Percentiles rank a stretch among this genome's conserved stretches.
These are phyloP conservation scores for Molossus alvarezi DNA, from an alignment of 2,797 vertebrate species.

Conservation along the genomic window DNA sequence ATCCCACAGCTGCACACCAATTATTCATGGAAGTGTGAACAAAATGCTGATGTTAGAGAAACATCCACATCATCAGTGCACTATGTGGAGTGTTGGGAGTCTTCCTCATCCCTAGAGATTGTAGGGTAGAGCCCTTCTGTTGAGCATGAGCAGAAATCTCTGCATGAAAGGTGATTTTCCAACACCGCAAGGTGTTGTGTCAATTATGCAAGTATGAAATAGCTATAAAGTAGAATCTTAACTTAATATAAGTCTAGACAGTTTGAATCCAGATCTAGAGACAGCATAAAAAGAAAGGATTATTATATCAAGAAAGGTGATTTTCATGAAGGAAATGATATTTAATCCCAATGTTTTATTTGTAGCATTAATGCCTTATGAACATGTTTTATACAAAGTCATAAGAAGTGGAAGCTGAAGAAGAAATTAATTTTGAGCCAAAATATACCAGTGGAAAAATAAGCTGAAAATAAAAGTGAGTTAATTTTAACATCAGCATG, in stretches of 20 bases:
- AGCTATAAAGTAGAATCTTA: slow-evolving; percentile 58
- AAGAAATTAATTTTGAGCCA: slow-evolving; percentile 29
- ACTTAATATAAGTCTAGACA: slow-evolving; percentile 10
- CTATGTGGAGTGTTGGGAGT: neutral
- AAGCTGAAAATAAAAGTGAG: neutral
- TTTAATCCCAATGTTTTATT: slow-evolving; percentile 43
- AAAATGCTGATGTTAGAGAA: neutral
- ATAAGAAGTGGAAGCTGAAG: neutral
- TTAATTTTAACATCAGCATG: slow-evolving; percentile 44
- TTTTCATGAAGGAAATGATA: slow-evolving; percentile 57
- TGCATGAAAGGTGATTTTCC: slow-evolving; percentile 48
- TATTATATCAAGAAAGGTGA: neutral
- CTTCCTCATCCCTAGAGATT: neutral
- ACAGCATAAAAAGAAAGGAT: slow-evolving; percentile 39
- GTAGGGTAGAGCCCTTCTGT: neutral
- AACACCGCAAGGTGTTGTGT: slow-evolving; percentile 8
- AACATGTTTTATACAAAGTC: slow-evolving; percentile 23
- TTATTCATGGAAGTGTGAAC: neutral
- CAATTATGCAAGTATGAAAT: slow-evolving; percentile 26
- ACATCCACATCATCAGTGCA: neutral
- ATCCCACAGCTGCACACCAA: neutral
- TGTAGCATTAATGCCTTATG: slow-evolving; percentile 29
- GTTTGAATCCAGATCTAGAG: slow-evolving; percentile 60
- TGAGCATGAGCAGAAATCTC: neutral
- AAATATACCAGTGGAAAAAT: slow-evolving; percentile 14